Evolutionary conservation across 92 coral and sea anemone genomes (phyloP).

Genomic region (Montipora capitata): DNA sequence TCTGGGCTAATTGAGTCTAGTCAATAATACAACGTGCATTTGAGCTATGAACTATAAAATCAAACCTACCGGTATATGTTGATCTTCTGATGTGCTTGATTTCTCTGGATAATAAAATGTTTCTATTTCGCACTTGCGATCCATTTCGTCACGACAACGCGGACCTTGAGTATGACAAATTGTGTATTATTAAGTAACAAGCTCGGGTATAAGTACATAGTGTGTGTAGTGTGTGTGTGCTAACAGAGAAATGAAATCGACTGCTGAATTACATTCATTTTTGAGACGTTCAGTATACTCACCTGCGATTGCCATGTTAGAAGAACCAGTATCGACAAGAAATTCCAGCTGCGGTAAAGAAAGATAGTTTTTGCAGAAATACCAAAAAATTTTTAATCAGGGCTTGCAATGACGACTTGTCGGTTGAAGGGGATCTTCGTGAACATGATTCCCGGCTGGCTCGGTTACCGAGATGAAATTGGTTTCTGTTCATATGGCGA

Average conservation of each 20-base stretch:
- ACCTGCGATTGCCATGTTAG: conserved; percentile 99
- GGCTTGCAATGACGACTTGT: no score
- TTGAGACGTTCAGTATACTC: not conserved
- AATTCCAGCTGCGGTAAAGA: conserved; percentile 81
- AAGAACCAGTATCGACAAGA: conserved; percentile 94
- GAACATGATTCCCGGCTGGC: no score
- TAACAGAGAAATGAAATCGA: not conserved
- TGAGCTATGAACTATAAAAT: no score
- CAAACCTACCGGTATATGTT: conserved; percentile 75
- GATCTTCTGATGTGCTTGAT: conserved; percentile 82
- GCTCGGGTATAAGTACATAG: no score
- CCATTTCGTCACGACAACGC: conserved; percentile 87
- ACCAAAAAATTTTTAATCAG: not conserved
- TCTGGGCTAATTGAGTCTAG: no score
- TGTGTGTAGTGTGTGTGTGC: no score
- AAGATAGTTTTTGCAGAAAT: not conserved
- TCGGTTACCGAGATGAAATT: no score
- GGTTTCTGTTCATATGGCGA: no score
- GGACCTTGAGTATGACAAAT: conserved; percentile 74
- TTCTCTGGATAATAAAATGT: conserved; percentile 85
- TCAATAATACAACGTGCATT: no score
- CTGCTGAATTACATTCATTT: not conserved
- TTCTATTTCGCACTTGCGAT: conserved; percentile 86
- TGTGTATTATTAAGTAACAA: not conserved
- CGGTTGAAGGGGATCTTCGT: no score